Evolutionary conservation across 2,113 vertebrate genomes (phyloP), one percentile per base, ranked within the genome.

Genomic region (Nibea coibor): DNA sequence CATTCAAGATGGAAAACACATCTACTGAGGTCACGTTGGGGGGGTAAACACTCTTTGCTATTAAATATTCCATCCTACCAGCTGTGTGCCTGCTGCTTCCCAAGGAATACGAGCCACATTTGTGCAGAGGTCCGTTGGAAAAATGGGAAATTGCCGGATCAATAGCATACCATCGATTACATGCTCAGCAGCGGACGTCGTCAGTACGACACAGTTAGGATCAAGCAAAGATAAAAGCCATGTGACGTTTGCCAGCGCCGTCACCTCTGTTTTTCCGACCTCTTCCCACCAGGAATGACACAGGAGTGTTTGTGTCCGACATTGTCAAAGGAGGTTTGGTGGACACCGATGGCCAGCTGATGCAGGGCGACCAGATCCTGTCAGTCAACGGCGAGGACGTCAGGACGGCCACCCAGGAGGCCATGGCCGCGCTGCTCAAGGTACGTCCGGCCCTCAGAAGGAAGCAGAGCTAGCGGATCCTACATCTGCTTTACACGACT

Each of bases 361-460:
- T 96, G 95, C 97, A 97, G 84, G 98, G 98, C 53, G 98, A 99
- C 89, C 98, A 99, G 93, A 98, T 99, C 90, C 11, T 99, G 65
- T 94, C 93, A 0, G 97, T 99, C 72, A 98, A 99, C 14, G 95
- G 96, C 1, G 97, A 99, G 84, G 97, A 99, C 3, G 96, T 99
- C 74, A 94, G 96, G 43, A 95, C 94, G 0, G 96, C 97, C 84
- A 98, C 97, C 11, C 98, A 99, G 86, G 98, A 99, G 85, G 95
- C 96, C 0, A 97, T 97, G 70, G 98, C 98, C 3, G 96, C 97
- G 14, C 94, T 99, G 43, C 93, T 99, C 0, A 99, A 99, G 97
- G 98, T 99, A 83, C 0, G 5, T 17, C 48, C 5, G 10, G 3
- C 11, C 4, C 42, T 24, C 42, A 0, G 26, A 26, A 20, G 10